Percentiles rank a stretch among this genome's conserved stretches.
Evolutionary conservation across 53 echinoderm and acorn worm genomes (phyloP).

Genomic region (Paracentrotus lividus): DNA sequence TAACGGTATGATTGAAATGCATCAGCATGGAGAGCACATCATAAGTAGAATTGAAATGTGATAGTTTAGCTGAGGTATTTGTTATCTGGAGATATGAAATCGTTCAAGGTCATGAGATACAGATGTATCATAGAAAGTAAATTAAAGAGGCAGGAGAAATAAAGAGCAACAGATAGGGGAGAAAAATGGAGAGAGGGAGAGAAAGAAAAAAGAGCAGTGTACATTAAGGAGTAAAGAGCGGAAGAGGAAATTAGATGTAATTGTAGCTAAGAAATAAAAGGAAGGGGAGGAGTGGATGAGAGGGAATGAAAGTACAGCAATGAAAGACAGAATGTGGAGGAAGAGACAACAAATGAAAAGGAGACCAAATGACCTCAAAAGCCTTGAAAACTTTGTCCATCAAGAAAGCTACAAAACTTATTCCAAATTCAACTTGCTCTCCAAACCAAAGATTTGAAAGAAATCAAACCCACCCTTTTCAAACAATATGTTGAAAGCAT

Average conservation of each 20-base stretch:
- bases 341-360: too few relatives aligned
- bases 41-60: not conserved
- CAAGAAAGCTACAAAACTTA: not conserved
- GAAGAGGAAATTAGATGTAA: not conserved
- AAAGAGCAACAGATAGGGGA: not conserved
- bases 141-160: not conserved
- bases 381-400: not conserved
- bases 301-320: not conserved
- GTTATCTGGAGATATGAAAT: not conserved
- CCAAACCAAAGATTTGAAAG: not conserved
- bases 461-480: not conserved
- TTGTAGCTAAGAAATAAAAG: not conserved
- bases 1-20: not conserved
- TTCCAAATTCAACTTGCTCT: not conserved
- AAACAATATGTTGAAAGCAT: constrained; percentile 9
- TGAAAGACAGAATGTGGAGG: too few relatives aligned
- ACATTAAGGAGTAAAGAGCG: not conserved
- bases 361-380: not conserved
- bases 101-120: not conserved
- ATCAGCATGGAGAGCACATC: not conserved
- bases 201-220: not conserved
- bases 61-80: not conserved
- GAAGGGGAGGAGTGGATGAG: not conserved
- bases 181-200: not conserved
- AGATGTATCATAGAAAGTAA: not conserved